Base-by-base conservation (phyloP, 2,113 vertebrate species). In the Neodontobutis hainanensis region DNA sequence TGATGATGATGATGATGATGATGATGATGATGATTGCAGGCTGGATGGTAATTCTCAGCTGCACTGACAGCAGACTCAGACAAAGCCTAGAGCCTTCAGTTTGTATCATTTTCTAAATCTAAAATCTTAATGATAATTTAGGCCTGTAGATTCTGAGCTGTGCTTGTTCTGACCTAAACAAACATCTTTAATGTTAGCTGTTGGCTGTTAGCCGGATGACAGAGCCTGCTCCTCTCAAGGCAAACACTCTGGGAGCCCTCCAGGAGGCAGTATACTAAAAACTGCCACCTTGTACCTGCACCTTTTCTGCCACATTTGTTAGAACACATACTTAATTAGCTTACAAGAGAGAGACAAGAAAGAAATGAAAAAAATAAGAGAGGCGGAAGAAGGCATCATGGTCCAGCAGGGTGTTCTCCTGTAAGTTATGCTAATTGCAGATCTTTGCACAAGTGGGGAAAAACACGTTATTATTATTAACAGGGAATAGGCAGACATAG, bases 381-480 rank as follows among this genome's bases (percentile, higher is more conserved):
- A 81, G 61, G 83, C 83, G 77, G 76, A 87, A 83, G 78, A 88
- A 90, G 85, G 78, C 78, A 83, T 86, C 81, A 80, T 78, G 75
- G 74, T 85, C 91, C 90, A 87, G 62, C 74, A 2, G 90, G 92
- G 91, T 85, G 83, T 89, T 91, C 87, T 81, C 72, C 86, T 91
- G 89, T 87, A 88, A 91, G 91, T 92, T 93, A 92, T 92, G 91
- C 89, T 94, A 93, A 92, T 93, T 90, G 91, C 90, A 85, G 87
- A 89, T 91, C 85, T 93, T 93, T 92, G 87, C 90, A 92, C 93
- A 93, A 92, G 93, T 93, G 92, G 89, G 70, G 70, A 87, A 59
- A 79, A 80, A 91, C 90, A 83, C 75, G 78, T 91, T 89, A 90
- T 90, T 87, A 91, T 92, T 91, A 89, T 91, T 92, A 90, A 91